Base-by-base conservation (phyloP, 1,140 invertebrate genomes). In the Acyrthosiphon pisum region DNA sequence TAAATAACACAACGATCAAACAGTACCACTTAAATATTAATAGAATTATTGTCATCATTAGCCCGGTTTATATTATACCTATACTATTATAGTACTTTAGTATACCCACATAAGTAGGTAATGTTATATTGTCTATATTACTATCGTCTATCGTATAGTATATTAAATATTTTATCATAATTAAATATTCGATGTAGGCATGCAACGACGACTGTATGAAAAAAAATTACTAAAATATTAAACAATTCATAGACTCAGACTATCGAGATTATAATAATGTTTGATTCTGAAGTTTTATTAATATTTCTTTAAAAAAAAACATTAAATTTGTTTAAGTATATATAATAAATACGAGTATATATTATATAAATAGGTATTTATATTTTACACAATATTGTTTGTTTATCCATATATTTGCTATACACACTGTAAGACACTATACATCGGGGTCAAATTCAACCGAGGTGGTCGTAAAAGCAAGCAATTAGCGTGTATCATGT, bases 401-500 rank as follows among this genome's bases (percentile, higher is more conserved):
- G 26, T 46, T 23, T 46, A 86, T 14, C 84, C 41, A 46, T 46
- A 14, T 86, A 41, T 46, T 30, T 41, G 9, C 11, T 86, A 86
- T n/a, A 86, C 26, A 86, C 11, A 86, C 41, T 7, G 30, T 30
- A 46, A 93, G 84, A 87, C 48, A 88, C 50, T 68, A 44, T 30
- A 76, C 35, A 23, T 26, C 60, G 37, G 89, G 89, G 89, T 90
- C 89, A 48, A 92, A 92, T 83, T 83, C 81, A 50, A 50, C 44
- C 35, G 30, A 50, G n/a, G 46, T 81, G 46, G 76, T 92, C 90
- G 90, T 92, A 92, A 92, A 92, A 92, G 4, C 90, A 83, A 35
- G 50, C 90, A 92, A 92, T 92, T 92, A 92, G 68, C n/a, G 90
- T 92, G 90, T 83, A 92, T 92, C 90, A 92, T 92, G 90, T 92